Percentiles rank a stretch among this genome's conserved stretches.
phyloP scores from a whole-genome alignment of 2,888 invertebrate species.

The Stenchaetothrips biformis region DNA sequence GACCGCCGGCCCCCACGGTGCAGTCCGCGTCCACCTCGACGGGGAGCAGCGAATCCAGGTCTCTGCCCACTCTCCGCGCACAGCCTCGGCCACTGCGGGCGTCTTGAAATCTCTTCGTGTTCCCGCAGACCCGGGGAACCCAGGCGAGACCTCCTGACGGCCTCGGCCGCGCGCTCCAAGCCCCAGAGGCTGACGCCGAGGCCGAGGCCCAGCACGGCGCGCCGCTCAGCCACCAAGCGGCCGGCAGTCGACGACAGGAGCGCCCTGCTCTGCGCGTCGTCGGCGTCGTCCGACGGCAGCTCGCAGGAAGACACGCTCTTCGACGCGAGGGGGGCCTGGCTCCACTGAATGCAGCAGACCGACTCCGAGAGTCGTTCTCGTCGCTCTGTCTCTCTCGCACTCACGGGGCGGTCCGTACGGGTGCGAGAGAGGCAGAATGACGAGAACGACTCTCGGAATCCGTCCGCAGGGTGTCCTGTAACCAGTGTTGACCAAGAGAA shows the following conservation, averaged over 20 bases:
- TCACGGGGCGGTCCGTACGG: no score
- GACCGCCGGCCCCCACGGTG: neutral
- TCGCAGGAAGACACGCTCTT: conserved; percentile 29
- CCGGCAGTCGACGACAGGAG: neutral
- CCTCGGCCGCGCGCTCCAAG: neutral
- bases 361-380: no score
- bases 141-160: neutral
- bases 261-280: neutral
- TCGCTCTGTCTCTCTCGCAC: no score
- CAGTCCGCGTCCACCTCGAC: neutral
- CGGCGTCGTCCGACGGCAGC: neutral
- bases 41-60: neutral
- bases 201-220: neutral
- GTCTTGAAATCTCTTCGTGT: no score
- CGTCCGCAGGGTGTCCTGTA: no score
- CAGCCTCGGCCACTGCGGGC: neutral
- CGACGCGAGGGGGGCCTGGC: conserved; percentile 38
- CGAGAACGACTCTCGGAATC: no score
- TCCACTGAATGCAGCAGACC: no score
- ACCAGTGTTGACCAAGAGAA: no score
- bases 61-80: neutral
- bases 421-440: no score
- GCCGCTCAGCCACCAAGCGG: neutral
- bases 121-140: no score
- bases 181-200: neutral